Evolutionary conservation across 2,113 vertebrate species (phyloP).

Genomic region (Rhinolophus ferrumequinum): DNA sequence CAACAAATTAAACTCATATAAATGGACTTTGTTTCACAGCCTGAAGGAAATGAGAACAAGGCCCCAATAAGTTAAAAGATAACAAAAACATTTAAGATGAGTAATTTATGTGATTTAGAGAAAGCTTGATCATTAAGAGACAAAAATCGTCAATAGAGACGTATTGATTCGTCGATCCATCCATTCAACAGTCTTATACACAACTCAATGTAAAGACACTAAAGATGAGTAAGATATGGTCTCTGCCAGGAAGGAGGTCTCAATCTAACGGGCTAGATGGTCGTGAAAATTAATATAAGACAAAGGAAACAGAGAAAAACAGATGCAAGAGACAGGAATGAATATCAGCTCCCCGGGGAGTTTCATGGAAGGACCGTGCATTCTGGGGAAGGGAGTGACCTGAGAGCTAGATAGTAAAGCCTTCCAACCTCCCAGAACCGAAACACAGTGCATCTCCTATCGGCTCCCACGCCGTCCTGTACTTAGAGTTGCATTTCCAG

Average conservation of each 20-base stretch:
- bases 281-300: not conserved
- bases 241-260: not conserved
- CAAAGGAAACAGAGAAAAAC: not conserved
- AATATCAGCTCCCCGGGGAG: not conserved
- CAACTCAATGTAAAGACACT: not conserved
- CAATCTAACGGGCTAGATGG: not conserved
- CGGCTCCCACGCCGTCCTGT: not conserved
- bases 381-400: not conserved
- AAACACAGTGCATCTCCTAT: not conserved
- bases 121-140: not conserved
- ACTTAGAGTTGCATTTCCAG: not conserved
- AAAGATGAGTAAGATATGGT: not conserved
- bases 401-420: not conserved
- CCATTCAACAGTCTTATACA: not conserved
- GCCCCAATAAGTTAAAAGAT: conserved; percentile 22
- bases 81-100: conserved; percentile 34
- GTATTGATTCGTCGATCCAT: not conserved
- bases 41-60: conserved; percentile 42
- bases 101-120: conserved; percentile 37
- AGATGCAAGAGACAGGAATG: not conserved
- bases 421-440: not conserved
- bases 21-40: conserved; percentile 21
- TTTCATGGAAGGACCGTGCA: not conserved
- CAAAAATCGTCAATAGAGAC: conserved; percentile 40
- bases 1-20: not conserved